Conservation (phyloP, 2,888 invertebrate genomes). For the Cantharis lateralis region DNA sequence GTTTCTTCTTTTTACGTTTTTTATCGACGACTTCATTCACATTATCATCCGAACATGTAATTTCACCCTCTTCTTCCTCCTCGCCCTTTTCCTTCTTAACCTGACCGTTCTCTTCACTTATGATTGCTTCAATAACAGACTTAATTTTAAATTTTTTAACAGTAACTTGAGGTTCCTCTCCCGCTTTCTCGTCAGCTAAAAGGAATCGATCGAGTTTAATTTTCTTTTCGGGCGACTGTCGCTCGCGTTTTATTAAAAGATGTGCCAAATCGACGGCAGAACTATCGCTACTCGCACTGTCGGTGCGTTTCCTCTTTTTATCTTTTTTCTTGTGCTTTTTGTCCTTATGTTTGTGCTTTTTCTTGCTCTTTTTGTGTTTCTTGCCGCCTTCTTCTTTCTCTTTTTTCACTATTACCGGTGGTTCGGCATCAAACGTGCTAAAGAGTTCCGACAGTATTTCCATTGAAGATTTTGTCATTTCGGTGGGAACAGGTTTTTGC, state of each 20-base stretch:
- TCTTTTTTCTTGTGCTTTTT: slow-evolving; percentile 60
- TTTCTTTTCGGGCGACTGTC: slow-evolving; percentile 45
- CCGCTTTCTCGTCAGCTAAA: slow-evolving; percentile 35
- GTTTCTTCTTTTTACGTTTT: slow-evolving; percentile 26
- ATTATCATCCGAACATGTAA: slow-evolving; percentile 14
- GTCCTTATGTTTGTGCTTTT: slow-evolving; percentile 63
- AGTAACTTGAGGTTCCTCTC: slow-evolving; percentile 60
- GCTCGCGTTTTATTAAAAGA: slow-evolving; percentile 51
- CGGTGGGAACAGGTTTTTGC: slow-evolving; percentile 25
- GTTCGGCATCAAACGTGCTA: slow-evolving; percentile 75
- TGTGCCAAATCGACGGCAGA: slow-evolving; percentile 50
- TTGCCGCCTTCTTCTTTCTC: slow-evolving; percentile 56
- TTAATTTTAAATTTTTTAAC: slow-evolving; percentile 73
- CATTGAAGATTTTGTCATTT: slow-evolving; percentile 66
- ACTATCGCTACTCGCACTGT: slow-evolving; percentile 43
- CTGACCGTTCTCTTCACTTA: slow-evolving; percentile 30
- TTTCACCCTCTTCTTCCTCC: slow-evolving; percentile 19
- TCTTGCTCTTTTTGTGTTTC: slow-evolving; percentile 62
- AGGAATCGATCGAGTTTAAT: slow-evolving; percentile 47
- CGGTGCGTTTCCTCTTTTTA: slow-evolving; percentile 54
- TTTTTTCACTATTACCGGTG: slow-evolving; percentile 58
- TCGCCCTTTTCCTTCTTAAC: slow-evolving; percentile 22
- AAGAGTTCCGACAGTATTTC: slow-evolving; percentile 85
- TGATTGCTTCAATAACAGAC: slow-evolving; percentile 61
- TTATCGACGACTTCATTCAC: slow-evolving; percentile 32